Percentiles rank a stretch among this genome's conserved stretches.
Evolutionary conservation across 2,888 invertebrate genomes (phyloP).

Genomic region (Drosophila helvetica): DNA sequence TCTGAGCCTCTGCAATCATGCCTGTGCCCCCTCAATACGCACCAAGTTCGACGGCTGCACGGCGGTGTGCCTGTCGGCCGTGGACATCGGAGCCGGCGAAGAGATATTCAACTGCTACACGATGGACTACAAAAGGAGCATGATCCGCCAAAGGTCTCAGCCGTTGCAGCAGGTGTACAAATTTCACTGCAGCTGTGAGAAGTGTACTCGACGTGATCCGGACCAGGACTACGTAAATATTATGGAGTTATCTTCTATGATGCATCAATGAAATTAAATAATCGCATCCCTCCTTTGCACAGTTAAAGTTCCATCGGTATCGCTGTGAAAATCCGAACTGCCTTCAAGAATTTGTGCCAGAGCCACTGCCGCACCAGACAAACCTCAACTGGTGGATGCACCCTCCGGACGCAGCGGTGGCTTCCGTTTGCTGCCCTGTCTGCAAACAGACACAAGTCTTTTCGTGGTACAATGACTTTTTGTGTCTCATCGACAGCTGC

Average conservation of each 20-base stretch:
- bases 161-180: constrained; percentile 89
- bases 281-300: not conserved
- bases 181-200: constrained; percentile 90
- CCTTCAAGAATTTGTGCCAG: constrained; percentile 56
- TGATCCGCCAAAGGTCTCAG: constrained; percentile 86
- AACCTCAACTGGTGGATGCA: constrained; percentile 67
- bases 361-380: not conserved
- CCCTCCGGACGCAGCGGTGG: constrained; percentile 36
- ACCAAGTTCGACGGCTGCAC: constrained; percentile 89
- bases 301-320: constrained; percentile 73
- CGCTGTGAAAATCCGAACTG: constrained; percentile 70
- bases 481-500: constrained; percentile 24
- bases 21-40: constrained; percentile 93
- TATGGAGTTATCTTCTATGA: not conserved
- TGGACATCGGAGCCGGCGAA: constrained; percentile 86
- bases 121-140: constrained; percentile 88
- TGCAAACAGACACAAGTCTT: constrained; percentile 56
- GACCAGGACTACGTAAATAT: constrained; percentile 72
- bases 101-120: constrained; percentile 95
- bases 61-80: constrained; percentile 89
- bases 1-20: constrained; percentile 96
- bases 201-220: constrained; percentile 85
- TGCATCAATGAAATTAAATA: not conserved
- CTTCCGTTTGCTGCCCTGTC: constrained; percentile 48
- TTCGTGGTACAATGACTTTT: constrained; percentile 48